Evolutionary conservation across 2,888 invertebrate species (phyloP).

Genomic region (Slavum lentiscoides): DNA sequence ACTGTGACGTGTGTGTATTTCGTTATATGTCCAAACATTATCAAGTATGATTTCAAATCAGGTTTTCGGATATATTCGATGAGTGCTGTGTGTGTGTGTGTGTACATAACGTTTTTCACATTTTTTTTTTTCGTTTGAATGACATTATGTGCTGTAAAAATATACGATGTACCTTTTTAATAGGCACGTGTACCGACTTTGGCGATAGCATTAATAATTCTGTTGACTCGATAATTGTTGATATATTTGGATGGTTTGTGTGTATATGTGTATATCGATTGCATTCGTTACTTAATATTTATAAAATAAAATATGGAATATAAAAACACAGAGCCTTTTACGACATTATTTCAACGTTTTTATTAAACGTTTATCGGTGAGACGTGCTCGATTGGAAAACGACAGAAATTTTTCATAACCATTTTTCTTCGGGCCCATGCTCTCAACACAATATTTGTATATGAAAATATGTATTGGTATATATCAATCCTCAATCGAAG

Average conservation of each 20-base stretch:
- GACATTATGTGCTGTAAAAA: not conserved
- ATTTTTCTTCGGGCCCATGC: not conserved
- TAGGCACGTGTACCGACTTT: not conserved
- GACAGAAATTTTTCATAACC: slow-evolving; percentile 13
- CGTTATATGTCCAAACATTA: not conserved
- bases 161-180: not conserved
- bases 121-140: not conserved
- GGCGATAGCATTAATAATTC: slow-evolving; percentile 6
- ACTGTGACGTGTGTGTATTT: too few species aligned
- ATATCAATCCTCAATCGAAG: slow-evolving; percentile 16
- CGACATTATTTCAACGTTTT: not conserved
- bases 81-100: not conserved
- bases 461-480: slow-evolving; percentile 32
- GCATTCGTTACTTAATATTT: not conserved
- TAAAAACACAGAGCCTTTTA: slow-evolving; percentile 8
- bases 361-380: not conserved
- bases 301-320: not conserved
- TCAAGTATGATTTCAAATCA: not conserved
- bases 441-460: slow-evolving; percentile 35
- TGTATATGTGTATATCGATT: too few species aligned
- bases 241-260: not conserved
- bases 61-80: not conserved
- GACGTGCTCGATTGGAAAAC: not conserved
- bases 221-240: not conserved
- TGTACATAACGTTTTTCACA: slow-evolving; percentile 14